Conservation (phyloP, 2,888 invertebrate genomes). For the Nineta flava region DNA sequence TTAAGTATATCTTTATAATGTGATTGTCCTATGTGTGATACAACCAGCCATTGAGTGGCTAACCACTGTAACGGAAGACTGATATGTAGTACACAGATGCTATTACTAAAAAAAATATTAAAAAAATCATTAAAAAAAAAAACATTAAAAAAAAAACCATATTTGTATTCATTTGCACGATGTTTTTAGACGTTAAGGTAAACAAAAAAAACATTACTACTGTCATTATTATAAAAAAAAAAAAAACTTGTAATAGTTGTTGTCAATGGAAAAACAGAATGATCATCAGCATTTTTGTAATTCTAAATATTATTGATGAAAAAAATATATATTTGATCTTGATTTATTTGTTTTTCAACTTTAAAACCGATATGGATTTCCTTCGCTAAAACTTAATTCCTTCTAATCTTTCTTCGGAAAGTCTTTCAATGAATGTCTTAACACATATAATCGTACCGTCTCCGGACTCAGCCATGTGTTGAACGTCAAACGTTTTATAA, state of each 20-base stretch:
- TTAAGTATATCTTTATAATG: conserved; percentile 11
- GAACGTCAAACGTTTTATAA: too few relatives aligned
- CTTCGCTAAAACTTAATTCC: too few relatives aligned
- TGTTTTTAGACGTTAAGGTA: conserved; percentile 3
- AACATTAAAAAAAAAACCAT: conserved; percentile 3
- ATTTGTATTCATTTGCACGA: conserved; percentile 6
- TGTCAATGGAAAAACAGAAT: conserved; percentile 1
- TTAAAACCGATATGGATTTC: too few relatives aligned
- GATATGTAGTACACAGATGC: conserved; percentile 20
- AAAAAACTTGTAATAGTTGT: conserved; percentile 1
- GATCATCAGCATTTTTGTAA: conserved; percentile 6
- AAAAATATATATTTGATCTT: conserved; percentile 7
- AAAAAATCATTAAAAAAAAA: not conserved
- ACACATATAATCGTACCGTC: too few relatives aligned
- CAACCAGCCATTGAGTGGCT: conserved; percentile 19
- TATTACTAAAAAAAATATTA: conserved; percentile 3
- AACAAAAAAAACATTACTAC: not conserved
- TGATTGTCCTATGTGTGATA: conserved; percentile 28
- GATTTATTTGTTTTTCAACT: not conserved
- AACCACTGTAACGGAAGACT: conserved; percentile 26
- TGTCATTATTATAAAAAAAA: not conserved
- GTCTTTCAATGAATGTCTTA: too few relatives aligned
- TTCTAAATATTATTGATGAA: conserved; percentile 1
- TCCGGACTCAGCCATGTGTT: too few relatives aligned
- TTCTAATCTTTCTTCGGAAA: too few relatives aligned